Conservation (phyloP, 2,113 vertebrate genomes). For the Helogale parvula region DNA sequence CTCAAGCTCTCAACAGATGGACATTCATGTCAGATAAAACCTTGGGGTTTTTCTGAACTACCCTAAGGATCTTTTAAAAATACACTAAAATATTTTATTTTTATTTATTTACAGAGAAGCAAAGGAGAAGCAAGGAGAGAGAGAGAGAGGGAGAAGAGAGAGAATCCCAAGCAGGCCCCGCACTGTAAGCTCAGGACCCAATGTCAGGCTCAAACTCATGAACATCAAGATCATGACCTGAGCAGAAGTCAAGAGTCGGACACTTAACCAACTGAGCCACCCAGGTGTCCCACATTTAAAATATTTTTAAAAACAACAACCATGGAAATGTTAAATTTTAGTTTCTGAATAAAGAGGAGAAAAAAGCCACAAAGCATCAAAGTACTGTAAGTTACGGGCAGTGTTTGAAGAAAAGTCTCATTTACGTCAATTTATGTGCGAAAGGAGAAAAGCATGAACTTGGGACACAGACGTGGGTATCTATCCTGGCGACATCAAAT, state of each 20-base stretch:
- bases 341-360: neutral
- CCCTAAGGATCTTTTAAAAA: neutral
- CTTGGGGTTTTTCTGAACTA: neutral
- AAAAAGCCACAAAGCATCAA: neutral
- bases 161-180: too few species aligned
- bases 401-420: neutral
- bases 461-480: neutral
- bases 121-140: too few species aligned
- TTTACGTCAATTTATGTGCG: neutral
- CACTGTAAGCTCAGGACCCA: too few species aligned
- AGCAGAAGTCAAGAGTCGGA: too few species aligned
- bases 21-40: neutral
- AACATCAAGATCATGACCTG: too few species aligned
- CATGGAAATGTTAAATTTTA: conserved; percentile 8
- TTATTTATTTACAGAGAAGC: too few species aligned
- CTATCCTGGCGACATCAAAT: neutral
- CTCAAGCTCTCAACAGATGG: conserved; percentile 6
- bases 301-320: neutral
- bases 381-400: neutral
- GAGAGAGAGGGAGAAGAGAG: too few species aligned
- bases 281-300: too few species aligned
- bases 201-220: too few species aligned
- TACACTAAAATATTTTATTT: neutral
- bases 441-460: neutral
- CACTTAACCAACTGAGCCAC: too few species aligned